phyloP scores from a whole-genome alignment of 2,888 invertebrate species.

The Oxyteleia sp. region DNA sequence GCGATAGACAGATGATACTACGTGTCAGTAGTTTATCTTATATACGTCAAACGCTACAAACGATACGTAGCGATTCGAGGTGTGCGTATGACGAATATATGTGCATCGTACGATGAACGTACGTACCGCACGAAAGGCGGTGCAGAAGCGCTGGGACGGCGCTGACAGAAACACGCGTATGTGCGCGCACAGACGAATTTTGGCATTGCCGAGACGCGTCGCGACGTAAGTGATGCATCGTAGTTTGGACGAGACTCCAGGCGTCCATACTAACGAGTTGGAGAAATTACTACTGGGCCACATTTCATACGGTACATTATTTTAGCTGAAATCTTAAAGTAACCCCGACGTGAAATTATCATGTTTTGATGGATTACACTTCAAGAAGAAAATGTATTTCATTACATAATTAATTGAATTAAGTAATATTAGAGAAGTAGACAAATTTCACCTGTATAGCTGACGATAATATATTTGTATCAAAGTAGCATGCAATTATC shows the following conservation, averaged over 20 bases:
- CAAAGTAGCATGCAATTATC: too few species aligned
- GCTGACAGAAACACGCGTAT: slow-evolving; percentile 61
- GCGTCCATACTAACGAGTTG: slow-evolving; percentile 67
- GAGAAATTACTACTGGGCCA: slow-evolving; percentile 65
- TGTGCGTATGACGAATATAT: slow-evolving; percentile 66
- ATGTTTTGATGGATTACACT: slow-evolving; percentile 47
- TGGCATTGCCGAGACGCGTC: slow-evolving; percentile 44
- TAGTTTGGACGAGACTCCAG: slow-evolving; percentile 50
- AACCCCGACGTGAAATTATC: slow-evolving; percentile 46
- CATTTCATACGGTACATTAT: slow-evolving; percentile 51
- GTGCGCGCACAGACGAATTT: slow-evolving; percentile 54
- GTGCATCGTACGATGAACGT: slow-evolving; percentile 55
- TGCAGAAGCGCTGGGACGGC: slow-evolving; percentile 27
- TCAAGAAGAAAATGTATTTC: slow-evolving; percentile 28
- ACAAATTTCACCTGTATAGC: background rate
- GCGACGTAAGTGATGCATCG: slow-evolving; percentile 56
- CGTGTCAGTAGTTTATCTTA: slow-evolving; percentile 85
- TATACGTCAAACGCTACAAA: slow-evolving; percentile 83
- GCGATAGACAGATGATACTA: slow-evolving; percentile 85
- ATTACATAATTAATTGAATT: slow-evolving; percentile 37
- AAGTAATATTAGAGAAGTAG: slow-evolving; percentile 2
- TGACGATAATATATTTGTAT: slow-evolving; percentile 12
- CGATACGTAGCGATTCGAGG: slow-evolving; percentile 74
- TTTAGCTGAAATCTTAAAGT: slow-evolving; percentile 53
- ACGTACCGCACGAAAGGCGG: slow-evolving; percentile 35